Evolutionary conservation across 2,888 invertebrate species (phyloP), one percentile per base, ranked within the genome.

Genomic region (Parascotia fuliginaria): DNA sequence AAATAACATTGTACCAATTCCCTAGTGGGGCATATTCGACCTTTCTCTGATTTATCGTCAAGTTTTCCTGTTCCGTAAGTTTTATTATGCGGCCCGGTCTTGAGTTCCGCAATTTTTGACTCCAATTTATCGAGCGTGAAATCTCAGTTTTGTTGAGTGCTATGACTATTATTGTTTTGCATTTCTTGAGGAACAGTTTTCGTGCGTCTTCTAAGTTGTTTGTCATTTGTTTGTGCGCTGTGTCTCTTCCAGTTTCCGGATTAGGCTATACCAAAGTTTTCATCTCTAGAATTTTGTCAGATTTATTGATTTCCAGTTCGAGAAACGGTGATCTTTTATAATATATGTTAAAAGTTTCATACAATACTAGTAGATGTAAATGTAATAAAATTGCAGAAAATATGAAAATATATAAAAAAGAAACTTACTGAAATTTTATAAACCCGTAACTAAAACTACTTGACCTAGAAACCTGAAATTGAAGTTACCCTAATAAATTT

Each of bases 1-100:
- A 72, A 72, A 70, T 43, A 68, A 52, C 68, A 73, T 71, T 69
- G 69, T 58, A 58, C 70, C 62, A 73, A 68, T 77, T 77, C 81
- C 80, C 64, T 39, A 57, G 56, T 70, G 83, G 71, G 80, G 77
- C 75, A 79, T 79, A 79, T 83, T 81, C 83, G 83, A 81, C 87
- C 84, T 84, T 85, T 85, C 79, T 75, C 67, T 88, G 89, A 89
- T 89, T 89, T 89, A 89, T 86, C 65, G 78, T 69, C 74, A 77
- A 81, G 72, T 79, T 79, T 78, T 77, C 79, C 77, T 70, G 75
- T 72, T 73, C 62, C 70, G 73, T 73, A 83, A 87, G 79, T 86
- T 87, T 85, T 86, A 85, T 83, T 83, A 83, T 85, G 81, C 82
- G 77, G 60, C 63, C 75, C 69, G 56, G 40, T 15, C 36, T 59